Evolutionary conservation across 2,797 vertebrate genomes (phyloP).

Genomic region (Menidia menidia): DNA sequence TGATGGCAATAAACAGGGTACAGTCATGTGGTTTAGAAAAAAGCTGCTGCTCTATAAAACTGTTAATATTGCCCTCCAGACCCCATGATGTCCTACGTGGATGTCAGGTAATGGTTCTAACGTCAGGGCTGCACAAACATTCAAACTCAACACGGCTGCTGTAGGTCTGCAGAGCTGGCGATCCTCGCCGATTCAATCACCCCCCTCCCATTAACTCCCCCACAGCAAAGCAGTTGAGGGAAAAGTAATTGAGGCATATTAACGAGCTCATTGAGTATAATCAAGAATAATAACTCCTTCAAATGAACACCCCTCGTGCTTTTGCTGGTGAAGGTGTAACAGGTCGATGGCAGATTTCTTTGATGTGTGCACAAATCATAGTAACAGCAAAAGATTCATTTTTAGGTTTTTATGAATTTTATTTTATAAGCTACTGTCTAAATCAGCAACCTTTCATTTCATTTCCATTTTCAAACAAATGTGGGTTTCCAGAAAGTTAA

Average conservation of each 20-base stretch:
- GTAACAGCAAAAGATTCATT: background rate
- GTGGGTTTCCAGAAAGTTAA: background rate
- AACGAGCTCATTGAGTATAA: constrained; percentile 34
- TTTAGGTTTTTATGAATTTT: background rate
- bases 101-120: constrained; percentile 8
- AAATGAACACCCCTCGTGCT: constrained; percentile 6
- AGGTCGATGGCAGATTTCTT: background rate
- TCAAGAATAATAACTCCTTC: constrained; percentile 43
- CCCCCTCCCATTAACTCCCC: constrained; percentile 45
- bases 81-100: background rate
- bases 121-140: background rate
- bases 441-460: background rate
- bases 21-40: background rate
- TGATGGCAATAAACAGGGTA: background rate
- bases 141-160: constrained; percentile 9
- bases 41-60: background rate
- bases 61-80: background rate
- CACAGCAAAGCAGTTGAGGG: constrained; percentile 43
- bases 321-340: constrained; percentile 27
- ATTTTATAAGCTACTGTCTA: background rate
- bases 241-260: constrained; percentile 41
- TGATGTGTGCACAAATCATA: constrained; percentile 12
- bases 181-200: constrained; percentile 43
- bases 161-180: constrained; percentile 23
- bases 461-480: background rate